Conservation (phyloP, 2,113 vertebrate species). For the Orientallactaga bullata region DNA sequence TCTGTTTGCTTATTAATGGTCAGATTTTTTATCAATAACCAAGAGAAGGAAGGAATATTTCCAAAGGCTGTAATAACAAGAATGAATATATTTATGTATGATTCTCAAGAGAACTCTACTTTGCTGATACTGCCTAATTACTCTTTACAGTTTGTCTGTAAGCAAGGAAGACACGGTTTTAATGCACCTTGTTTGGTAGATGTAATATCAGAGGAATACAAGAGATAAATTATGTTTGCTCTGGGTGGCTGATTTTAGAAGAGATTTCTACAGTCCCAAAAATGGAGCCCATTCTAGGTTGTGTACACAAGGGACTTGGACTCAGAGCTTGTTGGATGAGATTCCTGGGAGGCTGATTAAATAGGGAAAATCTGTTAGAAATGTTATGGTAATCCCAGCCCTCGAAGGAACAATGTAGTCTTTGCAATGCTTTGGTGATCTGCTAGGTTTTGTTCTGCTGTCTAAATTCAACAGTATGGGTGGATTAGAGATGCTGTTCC, state of each 20-base stretch:
- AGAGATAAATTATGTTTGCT: constrained; percentile 63
- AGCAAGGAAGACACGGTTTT: constrained; percentile 39
- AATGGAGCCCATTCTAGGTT: constrained; percentile 46
- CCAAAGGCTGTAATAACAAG: constrained; percentile 13
- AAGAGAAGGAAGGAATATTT: constrained; percentile 45
- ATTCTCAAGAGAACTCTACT: constrained; percentile 49
- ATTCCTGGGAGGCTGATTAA: not conserved
- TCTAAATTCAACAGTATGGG: not conserved
- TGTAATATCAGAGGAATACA: constrained; percentile 58
- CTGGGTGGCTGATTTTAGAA: constrained; percentile 51
- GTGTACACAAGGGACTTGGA: constrained; percentile 19
- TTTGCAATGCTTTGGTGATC: not conserved
- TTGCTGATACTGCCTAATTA: constrained; percentile 63
- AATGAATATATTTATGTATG: constrained; percentile 17
- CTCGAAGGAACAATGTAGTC: not conserved
- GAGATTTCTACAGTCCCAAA: constrained; percentile 1
- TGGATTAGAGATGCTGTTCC: not conserved
- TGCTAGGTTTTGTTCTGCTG: not conserved
- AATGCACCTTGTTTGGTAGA: constrained; percentile 52
- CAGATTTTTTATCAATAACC: constrained; percentile 47
- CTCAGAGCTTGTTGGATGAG: not conserved
- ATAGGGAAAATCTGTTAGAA: constrained; percentile 14
- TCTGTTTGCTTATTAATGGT: constrained; percentile 57
- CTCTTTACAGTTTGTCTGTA: constrained; percentile 58
- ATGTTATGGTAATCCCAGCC: not conserved